Conservation (phyloP, 2,797 vertebrate species). For the Garrulus glandarius region DNA sequence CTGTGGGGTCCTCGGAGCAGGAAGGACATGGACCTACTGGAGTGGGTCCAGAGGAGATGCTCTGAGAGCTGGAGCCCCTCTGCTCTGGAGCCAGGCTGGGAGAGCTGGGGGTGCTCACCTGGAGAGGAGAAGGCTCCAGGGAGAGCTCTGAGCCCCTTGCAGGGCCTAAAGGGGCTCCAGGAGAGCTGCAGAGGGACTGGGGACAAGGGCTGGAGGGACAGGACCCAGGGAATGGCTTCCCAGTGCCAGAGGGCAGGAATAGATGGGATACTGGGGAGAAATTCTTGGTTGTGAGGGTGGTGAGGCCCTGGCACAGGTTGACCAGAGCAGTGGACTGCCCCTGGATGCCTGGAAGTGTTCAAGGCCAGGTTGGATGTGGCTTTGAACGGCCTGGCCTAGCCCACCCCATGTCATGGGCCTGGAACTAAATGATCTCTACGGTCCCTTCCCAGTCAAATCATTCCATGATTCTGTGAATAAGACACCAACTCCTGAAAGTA, state of each 20-base stretch:
- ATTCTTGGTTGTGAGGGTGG: background rate
- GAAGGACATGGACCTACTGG: background rate
- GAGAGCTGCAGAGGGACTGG: background rate
- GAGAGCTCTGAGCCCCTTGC: background rate
- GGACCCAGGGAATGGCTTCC: background rate
- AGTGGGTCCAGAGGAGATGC: background rate
- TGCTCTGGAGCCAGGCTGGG: background rate
- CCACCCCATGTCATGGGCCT: too few relatives aligned
- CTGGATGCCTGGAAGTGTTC: background rate
- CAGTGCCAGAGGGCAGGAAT: background rate
- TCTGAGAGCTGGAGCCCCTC: background rate
- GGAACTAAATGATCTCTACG: too few relatives aligned
- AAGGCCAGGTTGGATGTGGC: fast-evolving
- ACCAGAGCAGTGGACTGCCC: background rate
- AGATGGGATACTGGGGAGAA: background rate
- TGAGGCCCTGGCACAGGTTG: background rate
- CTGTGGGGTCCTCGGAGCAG: background rate
- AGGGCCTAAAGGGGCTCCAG: background rate
- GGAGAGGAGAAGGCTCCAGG: background rate
- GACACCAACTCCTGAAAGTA: too few relatives aligned
- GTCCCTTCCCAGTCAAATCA: too few relatives aligned
- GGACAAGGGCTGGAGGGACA: background rate
- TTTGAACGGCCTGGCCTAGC: background rate
- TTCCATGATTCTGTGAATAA: too few relatives aligned
- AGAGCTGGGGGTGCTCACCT: background rate